phyloP scores from a whole-genome alignment of 2,113 vertebrate species.

The Siniperca knerii region DNA sequence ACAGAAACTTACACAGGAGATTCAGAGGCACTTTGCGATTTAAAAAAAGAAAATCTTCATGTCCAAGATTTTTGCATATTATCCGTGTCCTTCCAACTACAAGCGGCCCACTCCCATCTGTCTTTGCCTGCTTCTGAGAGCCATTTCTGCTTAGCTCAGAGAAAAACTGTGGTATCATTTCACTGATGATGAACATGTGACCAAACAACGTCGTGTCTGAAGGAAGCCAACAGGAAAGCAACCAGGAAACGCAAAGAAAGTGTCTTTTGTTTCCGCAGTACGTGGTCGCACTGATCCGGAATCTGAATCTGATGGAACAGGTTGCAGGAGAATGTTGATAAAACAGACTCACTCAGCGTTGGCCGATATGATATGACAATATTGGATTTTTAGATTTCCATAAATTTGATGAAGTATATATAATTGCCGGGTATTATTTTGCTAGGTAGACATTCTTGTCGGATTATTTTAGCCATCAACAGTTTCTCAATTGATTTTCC shows the following conservation, averaged over 20 bases:
- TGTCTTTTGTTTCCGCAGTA: constrained; percentile 12
- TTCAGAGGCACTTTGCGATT: neutral
- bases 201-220: neutral
- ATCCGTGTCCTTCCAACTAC: constrained; percentile 16
- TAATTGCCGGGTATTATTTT: neutral
- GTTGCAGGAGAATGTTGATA: neutral
- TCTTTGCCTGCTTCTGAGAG: constrained; percentile 23
- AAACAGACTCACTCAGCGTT: neutral
- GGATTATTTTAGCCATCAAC: neutral
- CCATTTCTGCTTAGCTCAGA: constrained; percentile 38
- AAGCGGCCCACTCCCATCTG: constrained; percentile 60
- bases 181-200: constrained; percentile 43
- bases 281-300: neutral
- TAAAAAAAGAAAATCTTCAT: neutral
- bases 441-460: neutral
- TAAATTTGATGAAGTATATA: neutral
- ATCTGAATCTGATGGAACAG: neutral
- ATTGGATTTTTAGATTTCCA: neutral
- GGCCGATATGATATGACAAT: neutral
- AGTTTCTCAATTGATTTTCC: neutral
- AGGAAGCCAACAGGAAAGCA: constrained; percentile 15
- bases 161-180: constrained; percentile 50
- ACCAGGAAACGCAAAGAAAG: constrained; percentile 3
- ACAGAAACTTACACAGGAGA: constrained; percentile 3
- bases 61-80: constrained; percentile 34